These are phyloP conservation scores for Kradibia gibbosae DNA, from an alignment of 1,140 invertebrate genomes.

Conservation along the genomic window DNA sequence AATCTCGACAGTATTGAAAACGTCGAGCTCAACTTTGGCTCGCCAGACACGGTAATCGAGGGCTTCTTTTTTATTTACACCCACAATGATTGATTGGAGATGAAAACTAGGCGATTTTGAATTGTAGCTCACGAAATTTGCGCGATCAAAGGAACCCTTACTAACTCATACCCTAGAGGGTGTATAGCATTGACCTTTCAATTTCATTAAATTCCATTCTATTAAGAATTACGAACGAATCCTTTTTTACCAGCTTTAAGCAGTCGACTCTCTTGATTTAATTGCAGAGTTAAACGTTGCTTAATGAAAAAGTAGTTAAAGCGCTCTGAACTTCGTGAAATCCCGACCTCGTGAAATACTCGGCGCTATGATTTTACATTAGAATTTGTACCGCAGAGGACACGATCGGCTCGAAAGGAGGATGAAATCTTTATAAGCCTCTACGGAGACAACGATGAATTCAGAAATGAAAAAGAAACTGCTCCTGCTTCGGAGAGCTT, in stretches of 20 bases:
- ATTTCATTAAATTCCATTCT: no score
- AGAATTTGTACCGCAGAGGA: neutral
- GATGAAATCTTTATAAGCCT: constrained; percentile 67
- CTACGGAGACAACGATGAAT: constrained; percentile 59
- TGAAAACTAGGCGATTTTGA: neutral
- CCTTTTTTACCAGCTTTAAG: no score
- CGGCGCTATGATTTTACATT: neutral
- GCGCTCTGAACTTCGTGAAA: no score
- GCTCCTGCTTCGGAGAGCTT: constrained; percentile 66
- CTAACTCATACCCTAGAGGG: no score
- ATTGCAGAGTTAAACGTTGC: no score
- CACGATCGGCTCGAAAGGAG: constrained; percentile 52
- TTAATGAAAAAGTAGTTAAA: no score
- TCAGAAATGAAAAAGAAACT: constrained; percentile 44
- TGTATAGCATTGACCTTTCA: no score
- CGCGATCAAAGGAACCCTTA: no score
- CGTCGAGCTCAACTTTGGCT: constrained; percentile 68
- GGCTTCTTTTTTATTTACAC: neutral
- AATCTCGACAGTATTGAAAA: constrained; percentile 68
- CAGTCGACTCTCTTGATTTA: no score
- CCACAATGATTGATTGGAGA: no score
- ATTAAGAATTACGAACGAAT: no score
- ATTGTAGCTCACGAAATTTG: neutral
- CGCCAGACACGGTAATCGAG: constrained; percentile 53
- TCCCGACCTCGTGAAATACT: no score